phyloP scores from a whole-genome alignment of 2,113 vertebrate species.

The Smithornis capensis region DNA sequence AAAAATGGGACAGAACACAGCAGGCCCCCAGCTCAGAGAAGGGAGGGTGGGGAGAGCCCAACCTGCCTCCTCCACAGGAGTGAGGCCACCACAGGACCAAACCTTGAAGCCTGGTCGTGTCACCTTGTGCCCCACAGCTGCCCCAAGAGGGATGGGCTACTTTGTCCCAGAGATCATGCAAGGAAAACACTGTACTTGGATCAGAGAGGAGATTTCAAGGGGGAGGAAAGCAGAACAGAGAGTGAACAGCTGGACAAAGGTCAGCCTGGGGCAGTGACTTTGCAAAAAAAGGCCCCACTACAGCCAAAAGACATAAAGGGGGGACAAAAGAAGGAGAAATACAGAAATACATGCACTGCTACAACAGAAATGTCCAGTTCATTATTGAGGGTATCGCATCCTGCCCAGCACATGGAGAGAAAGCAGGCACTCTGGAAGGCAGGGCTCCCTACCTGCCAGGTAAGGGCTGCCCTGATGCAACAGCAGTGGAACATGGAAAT shows the following conservation, averaged over 20 bases:
- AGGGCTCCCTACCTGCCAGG: neutral
- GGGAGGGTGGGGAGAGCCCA: neutral
- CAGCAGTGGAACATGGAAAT: neutral
- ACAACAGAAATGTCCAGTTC: neutral
- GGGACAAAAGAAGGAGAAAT: rapidly evolving
- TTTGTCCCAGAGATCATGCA: neutral
- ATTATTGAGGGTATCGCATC: neutral
- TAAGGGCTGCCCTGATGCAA: neutral
- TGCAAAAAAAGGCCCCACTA: neutral
- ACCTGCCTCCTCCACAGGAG: neutral
- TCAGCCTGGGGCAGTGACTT: neutral
- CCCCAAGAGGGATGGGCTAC: rapidly evolving
- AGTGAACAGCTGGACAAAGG: slow-evolving; percentile 18
- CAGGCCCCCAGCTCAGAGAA: neutral
- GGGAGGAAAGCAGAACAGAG: neutral
- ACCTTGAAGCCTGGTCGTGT: neutral
- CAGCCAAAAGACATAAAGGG: neutral
- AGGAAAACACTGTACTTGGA: neutral
- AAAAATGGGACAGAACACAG: neutral
- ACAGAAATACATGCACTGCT: neutral
- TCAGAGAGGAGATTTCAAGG: neutral
- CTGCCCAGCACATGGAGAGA: neutral
- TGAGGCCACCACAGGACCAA: rapidly evolving
- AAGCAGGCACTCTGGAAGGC: neutral
- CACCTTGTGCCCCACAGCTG: neutral